Base-by-base conservation (phyloP, 2,113 vertebrate species). In the Prochilodus magdalenae region DNA sequence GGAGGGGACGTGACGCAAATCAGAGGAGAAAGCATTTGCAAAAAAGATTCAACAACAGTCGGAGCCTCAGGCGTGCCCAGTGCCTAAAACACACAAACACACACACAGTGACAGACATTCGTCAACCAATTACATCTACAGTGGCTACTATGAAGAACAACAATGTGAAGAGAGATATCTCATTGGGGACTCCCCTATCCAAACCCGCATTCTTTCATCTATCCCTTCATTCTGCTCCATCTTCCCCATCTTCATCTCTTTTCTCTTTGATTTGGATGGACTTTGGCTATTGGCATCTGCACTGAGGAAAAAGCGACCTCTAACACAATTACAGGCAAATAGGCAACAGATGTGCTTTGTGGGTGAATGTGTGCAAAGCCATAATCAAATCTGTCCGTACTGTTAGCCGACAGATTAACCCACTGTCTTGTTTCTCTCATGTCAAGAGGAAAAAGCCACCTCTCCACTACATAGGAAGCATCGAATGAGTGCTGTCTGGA, bases 261-360 rank as follows among this genome's bases (percentile, higher is more conserved):
- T n/a, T 33, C 67, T 71, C 65, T 55, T 40, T 65, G 53, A 65
- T 63, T 55, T 77, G 55, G 55, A 73, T 77, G 55, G 65, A 78
- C 51, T 78, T 77, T 53, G 69, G 70, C 26, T 36, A 22, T 67
- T 79, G 76, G 76, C 82, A 79, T 74, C n/a, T 57, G 76, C 53
- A 49, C 60, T 59, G 49, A 30, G 70, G 76, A 60, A 79, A 83
- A 78, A 83, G 22, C 27, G 22, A 44, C 51, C 49, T 60, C 53
- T 67, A 83, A 79, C 63, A 74, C 60, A 83, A 67, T 79, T 83
- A 79, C 40, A 27, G 72, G 53, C 70, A 78, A 83, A 83, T 74
- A 76, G 40, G 36, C 70, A 67, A 66, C 82, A 83, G 70, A 77
- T 67, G 75, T 74, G 49, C 30, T 67, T 72, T 73, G 51, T 29